Percentiles rank a stretch among this genome's conserved stretches.
Conservation (phyloP, 2,113 vertebrate genomes). For the Plecotus auritus region DNA sequence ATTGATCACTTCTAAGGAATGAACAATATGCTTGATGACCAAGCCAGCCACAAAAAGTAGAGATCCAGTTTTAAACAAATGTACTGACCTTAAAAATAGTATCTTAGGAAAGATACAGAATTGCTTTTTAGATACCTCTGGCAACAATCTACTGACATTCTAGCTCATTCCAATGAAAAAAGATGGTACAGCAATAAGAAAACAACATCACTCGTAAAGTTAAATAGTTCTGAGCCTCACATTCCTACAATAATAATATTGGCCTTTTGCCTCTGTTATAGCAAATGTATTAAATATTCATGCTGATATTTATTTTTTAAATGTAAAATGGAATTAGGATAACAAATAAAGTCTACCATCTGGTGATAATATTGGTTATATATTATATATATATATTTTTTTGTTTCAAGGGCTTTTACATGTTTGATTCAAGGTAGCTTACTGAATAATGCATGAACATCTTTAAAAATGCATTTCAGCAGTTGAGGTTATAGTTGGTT, state of each 20-base stretch:
- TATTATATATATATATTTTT: constrained; percentile 67
- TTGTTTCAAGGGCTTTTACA: constrained; percentile 68
- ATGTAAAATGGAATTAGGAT: constrained; percentile 79
- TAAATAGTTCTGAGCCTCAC: constrained; percentile 61
- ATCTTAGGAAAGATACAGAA: neutral
- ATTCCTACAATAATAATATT: constrained; percentile 70
- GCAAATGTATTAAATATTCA: constrained; percentile 81
- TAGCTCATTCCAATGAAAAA: constrained; percentile 65
- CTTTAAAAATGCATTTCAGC: constrained; percentile 73
- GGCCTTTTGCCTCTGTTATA: constrained; percentile 74
- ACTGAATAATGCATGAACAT: constrained; percentile 78
- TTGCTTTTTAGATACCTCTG: constrained; percentile 54
- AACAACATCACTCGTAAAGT: constrained; percentile 69
- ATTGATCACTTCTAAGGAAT: neutral
- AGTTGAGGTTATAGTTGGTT: constrained; percentile 51
- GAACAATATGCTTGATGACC: neutral
- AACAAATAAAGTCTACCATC: constrained; percentile 73
- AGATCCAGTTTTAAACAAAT: neutral
- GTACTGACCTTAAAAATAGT: neutral
- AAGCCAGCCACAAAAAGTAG: neutral
- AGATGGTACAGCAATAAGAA: constrained; percentile 32
- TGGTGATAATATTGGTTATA: constrained; percentile 74
- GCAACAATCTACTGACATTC: constrained; percentile 60
- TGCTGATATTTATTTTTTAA: constrained; percentile 80
- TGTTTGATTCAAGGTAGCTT: constrained; percentile 74